These are phyloP conservation scores for Eira barbara DNA, from an alignment of 2,113 vertebrate genomes.

Conservation along the genomic window DNA sequence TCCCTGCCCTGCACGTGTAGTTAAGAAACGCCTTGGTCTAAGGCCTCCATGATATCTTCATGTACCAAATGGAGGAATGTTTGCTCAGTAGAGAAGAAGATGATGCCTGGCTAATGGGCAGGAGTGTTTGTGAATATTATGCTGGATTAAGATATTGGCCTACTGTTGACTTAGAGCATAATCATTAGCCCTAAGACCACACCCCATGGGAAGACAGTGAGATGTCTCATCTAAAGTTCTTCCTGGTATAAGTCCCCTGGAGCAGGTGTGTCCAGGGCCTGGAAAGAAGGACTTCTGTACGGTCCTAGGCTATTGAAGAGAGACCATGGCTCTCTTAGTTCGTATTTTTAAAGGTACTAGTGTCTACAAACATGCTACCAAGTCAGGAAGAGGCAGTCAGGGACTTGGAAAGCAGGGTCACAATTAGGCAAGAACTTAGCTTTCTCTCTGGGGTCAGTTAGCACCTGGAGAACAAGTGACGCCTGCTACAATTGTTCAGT, in stretches of 20 bases:
- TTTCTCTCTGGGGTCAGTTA: not conserved
- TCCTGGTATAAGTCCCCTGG: not conserved
- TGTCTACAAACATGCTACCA: not conserved
- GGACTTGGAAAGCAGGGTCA: not conserved
- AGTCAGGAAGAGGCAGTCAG: not conserved
- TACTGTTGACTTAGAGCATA: not conserved
- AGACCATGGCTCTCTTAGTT: not conserved
- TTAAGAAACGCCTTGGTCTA: not conserved
- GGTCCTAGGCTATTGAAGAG: not conserved
- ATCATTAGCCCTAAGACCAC: not conserved
- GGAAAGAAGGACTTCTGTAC: not conserved
- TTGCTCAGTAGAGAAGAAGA: constrained; percentile 20
- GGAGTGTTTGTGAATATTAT: not conserved
- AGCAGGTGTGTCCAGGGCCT: not conserved
- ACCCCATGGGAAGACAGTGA: not conserved
- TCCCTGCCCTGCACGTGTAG: not conserved
- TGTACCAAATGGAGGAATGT: not conserved
- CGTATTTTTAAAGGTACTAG: not conserved
- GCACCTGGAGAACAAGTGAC: not conserved
- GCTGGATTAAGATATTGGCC: not conserved
- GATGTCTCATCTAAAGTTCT: not conserved
- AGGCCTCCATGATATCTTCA: not conserved
- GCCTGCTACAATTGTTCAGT: not conserved
- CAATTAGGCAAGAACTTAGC: not conserved
- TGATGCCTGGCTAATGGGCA: not conserved